These are phyloP conservation scores for Oryzias dopingdopingensis DNA, from an alignment of 2,797 vertebrate species.

Conservation along the genomic window DNA sequence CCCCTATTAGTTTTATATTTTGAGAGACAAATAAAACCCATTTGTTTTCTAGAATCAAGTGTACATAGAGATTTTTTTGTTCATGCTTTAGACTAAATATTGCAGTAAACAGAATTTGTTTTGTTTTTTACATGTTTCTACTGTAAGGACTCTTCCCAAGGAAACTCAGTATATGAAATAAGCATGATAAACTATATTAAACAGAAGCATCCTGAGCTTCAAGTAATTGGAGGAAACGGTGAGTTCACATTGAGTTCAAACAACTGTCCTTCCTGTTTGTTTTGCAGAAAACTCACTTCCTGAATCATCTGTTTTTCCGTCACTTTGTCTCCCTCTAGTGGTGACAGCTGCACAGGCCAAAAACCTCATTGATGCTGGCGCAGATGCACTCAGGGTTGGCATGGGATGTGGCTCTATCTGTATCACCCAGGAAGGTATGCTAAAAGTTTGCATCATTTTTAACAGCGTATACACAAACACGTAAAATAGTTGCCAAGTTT, in stretches of 20 bases:
- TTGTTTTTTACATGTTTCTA: not conserved
- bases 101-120: too few relatives aligned
- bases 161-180: slow-evolving; percentile 92
- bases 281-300: not conserved
- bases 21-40: too few relatives aligned
- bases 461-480: too few relatives aligned
- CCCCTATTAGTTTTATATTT: too few relatives aligned
- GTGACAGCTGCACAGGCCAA: slow-evolving; percentile 95
- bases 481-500: too few relatives aligned
- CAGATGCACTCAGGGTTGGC: slow-evolving; percentile 89
- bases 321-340: slow-evolving; percentile 73
- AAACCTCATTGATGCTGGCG: slow-evolving; percentile 92
- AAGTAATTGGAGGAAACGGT: slow-evolving; percentile 92
- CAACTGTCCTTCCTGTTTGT: not conserved
- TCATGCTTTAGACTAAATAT: too few relatives aligned
- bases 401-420: slow-evolving; percentile 96
- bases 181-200: slow-evolving; percentile 92
- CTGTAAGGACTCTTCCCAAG: slow-evolving; percentile 88
- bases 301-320: slow-evolving; percentile 1
- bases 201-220: slow-evolving; percentile 89
- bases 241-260: not conserved
- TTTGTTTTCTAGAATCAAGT: too few relatives aligned
- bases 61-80: too few relatives aligned
- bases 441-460: not conserved
- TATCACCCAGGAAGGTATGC: slow-evolving; percentile 92